Conservation (phyloP, 1,140 invertebrate species). For the Palaemon carinicauda region DNA sequence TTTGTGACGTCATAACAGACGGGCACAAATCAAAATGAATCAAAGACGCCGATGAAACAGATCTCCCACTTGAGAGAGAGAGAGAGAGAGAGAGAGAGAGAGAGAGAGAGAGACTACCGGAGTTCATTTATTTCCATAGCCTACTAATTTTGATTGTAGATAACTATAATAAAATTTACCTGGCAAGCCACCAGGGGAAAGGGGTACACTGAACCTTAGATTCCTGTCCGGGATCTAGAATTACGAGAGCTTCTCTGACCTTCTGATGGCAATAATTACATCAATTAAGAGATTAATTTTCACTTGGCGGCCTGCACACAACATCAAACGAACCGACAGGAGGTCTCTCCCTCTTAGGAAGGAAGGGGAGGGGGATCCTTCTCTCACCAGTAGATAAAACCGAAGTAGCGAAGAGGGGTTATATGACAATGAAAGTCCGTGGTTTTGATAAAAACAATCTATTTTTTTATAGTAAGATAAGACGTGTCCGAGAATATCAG, state of each 20-base stretch:
- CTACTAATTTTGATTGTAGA: neutral
- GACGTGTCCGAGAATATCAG: too few relatives aligned
- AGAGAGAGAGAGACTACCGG: too few relatives aligned
- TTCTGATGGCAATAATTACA: constrained; percentile 46
- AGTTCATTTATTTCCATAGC: neutral
- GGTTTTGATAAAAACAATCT: too few relatives aligned
- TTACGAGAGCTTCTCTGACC: neutral
- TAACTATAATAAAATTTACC: neutral
- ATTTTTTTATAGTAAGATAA: too few relatives aligned
- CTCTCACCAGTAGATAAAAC: neutral
- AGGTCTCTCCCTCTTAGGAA: neutral
- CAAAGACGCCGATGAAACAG: constrained; percentile 53
- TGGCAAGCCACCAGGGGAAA: neutral
- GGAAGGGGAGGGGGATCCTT: neutral
- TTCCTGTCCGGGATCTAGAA: neutral
- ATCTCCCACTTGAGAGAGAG: constrained; percentile 27
- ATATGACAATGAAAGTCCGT: too few relatives aligned
- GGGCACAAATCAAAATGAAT: constrained; percentile 56
- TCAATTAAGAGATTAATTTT: constrained; percentile 54
- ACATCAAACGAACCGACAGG: constrained; percentile 46
- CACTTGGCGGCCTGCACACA: constrained; percentile 23
- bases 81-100: too few relatives aligned
- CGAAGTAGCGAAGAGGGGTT: neutral
- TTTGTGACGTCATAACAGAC: constrained; percentile 49
- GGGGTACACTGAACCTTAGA: neutral